A percentile compares a stretch with the other conserved stretches of the same genome.
Evolutionary conservation across 2,888 invertebrate species (phyloP).

Genomic region (Hemistola chrysoprasaria): DNA sequence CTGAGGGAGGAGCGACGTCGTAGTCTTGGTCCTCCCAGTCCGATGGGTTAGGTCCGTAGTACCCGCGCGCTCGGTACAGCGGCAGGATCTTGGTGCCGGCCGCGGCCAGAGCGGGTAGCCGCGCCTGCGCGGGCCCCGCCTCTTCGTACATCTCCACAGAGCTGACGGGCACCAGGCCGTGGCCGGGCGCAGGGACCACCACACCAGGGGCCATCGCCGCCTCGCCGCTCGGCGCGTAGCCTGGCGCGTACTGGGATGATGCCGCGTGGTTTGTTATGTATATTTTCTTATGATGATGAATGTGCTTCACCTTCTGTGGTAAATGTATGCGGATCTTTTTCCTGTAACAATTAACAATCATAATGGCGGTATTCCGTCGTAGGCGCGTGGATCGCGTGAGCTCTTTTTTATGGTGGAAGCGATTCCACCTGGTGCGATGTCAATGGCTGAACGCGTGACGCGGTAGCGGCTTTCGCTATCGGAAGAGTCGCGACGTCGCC

Average conservation of each 20-base stretch:
- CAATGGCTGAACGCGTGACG: slow-evolving; percentile 66
- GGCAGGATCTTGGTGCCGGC: slow-evolving; percentile 68
- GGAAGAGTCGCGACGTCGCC: slow-evolving; percentile 42
- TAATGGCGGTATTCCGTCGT: slow-evolving; percentile 47
- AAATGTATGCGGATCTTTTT: slow-evolving; percentile 82
- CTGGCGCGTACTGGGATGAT: slow-evolving; percentile 72
- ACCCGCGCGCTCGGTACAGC: slow-evolving; percentile 70
- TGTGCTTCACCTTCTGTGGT: slow-evolving; percentile 80
- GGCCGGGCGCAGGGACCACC: slow-evolving; percentile 52
- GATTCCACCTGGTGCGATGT: slow-evolving; percentile 64
- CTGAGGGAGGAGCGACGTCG: slow-evolving; percentile 54
- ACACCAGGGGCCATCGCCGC: slow-evolving; percentile 64
- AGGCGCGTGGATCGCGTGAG: slow-evolving; percentile 55
- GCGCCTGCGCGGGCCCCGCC: slow-evolving; percentile 32
- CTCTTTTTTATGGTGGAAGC: slow-evolving; percentile 38
- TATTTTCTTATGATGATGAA: slow-evolving; percentile 79
- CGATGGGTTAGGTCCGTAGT: slow-evolving; percentile 66
- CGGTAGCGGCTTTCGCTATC: slow-evolving; percentile 70
- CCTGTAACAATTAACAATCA: slow-evolving; percentile 69
- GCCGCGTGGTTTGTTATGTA: slow-evolving; percentile 78
- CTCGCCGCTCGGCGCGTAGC: slow-evolving; percentile 68
- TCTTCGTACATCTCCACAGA: slow-evolving; percentile 65
- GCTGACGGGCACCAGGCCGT: slow-evolving; percentile 56
- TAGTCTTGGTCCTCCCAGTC: slow-evolving; percentile 66
- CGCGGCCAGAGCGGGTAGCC: slow-evolving; percentile 41